phyloP scores from a whole-genome alignment of 2,888 invertebrate genomes.

The Eupelmus urozonus region DNA sequence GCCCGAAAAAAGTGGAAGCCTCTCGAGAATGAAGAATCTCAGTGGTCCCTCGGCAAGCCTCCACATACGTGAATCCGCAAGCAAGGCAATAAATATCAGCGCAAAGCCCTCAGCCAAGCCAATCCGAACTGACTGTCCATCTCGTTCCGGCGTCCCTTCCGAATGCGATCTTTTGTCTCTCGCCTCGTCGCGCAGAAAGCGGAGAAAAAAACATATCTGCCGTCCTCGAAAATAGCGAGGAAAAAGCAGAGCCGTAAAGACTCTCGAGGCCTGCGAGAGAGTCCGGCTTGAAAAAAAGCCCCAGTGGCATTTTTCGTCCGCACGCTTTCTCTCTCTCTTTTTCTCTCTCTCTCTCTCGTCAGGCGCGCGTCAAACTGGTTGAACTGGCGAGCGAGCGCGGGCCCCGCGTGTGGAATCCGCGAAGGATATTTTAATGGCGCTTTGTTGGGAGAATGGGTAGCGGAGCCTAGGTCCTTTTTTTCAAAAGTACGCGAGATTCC shows the following conservation, averaged over 20 bases:
- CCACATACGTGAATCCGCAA: too few relatives aligned
- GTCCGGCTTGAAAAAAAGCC: not conserved
- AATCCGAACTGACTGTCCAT: too few relatives aligned
- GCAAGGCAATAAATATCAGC: too few relatives aligned
- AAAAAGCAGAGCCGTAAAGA: not conserved
- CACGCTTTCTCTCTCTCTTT: too few relatives aligned
- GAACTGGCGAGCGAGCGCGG: conserved; percentile 17
- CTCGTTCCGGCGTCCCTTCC: not conserved
- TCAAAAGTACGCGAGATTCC: conserved; percentile 37
- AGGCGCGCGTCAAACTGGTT: conserved; percentile 57
- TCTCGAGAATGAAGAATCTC: too few relatives aligned
- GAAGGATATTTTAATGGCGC: conserved; percentile 74
- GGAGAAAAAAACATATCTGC: not conserved
- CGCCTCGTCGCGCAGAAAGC: not conserved
- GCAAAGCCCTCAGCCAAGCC: too few relatives aligned
- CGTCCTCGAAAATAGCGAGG: not conserved
- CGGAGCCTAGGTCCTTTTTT: not conserved
- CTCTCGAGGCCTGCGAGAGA: too few relatives aligned
- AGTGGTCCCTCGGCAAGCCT: too few relatives aligned
- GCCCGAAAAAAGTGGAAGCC: too few relatives aligned
- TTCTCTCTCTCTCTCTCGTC: too few relatives aligned
- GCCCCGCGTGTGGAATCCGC: conserved; percentile 27
- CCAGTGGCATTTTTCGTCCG: conserved; percentile 14
- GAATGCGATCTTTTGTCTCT: not conserved
- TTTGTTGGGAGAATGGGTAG: conserved; percentile 72